These are phyloP conservation scores for Cheilosia impressa DNA, from an alignment of 2,888 invertebrate genomes.

Conservation along the genomic window DNA sequence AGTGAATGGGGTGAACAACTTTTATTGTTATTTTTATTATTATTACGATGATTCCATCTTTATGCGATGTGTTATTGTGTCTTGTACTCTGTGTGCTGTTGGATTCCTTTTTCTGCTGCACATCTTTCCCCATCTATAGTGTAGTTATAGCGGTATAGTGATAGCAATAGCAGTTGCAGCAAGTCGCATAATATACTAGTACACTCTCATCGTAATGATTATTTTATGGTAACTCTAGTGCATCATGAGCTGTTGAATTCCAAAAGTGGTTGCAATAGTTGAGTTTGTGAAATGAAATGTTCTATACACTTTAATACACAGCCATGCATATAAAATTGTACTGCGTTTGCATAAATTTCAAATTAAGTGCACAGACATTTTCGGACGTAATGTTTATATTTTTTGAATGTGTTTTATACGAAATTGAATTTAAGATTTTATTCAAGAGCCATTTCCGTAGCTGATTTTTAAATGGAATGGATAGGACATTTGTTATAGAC, in stretches of 20 bases:
- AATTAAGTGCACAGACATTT: slow-evolving; percentile 15
- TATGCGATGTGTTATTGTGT: slow-evolving; percentile 59
- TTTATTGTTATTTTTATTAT: slow-evolving; percentile 73
- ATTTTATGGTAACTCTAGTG: slow-evolving; percentile 56
- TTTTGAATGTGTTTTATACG: not conserved
- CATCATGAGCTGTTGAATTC: slow-evolving; percentile 57
- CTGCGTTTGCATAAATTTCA: slow-evolving; percentile 23
- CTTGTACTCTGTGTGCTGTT: slow-evolving; percentile 9
- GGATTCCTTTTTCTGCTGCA: not conserved
- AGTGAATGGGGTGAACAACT: slow-evolving; percentile 62
- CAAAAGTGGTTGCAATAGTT: slow-evolving; percentile 33
- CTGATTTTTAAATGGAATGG: not conserved
- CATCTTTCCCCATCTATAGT: slow-evolving; percentile 1
- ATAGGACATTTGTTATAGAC: too few species aligned
- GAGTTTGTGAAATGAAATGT: slow-evolving; percentile 20
- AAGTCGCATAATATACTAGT: slow-evolving; percentile 24
- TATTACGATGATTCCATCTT: slow-evolving; percentile 64
- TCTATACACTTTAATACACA: slow-evolving; percentile 2
- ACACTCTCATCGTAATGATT: slow-evolving; percentile 45
- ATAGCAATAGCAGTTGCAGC: slow-evolving; percentile 30
- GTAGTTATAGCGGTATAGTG: not conserved
- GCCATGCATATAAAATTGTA: not conserved
- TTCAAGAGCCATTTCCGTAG: not conserved
- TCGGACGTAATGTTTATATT: not conserved
- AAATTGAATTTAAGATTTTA: slow-evolving; percentile 1